Evolutionary conservation across 1,140 invertebrate genomes (phyloP), one percentile per base, ranked within the genome.

Genomic region (Nasonia longicornis): DNA sequence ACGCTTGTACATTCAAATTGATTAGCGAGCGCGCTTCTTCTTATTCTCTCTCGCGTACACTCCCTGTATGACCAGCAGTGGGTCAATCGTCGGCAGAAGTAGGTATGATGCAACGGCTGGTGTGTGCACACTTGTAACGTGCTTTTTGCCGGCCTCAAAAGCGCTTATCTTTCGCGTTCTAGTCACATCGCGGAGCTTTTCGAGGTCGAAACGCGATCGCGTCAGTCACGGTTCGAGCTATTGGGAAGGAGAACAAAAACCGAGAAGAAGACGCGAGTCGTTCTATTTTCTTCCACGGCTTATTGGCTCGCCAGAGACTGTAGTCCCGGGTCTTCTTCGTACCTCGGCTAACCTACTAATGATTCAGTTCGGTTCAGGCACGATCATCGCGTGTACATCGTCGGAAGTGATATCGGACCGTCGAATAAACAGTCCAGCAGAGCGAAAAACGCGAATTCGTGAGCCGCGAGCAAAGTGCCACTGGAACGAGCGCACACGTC

Each of bases 91-190:
- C 52, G 16, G 2, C 20, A 67, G 72, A 8, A 42, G 31, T 35
- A 35, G 31, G 38, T 42, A 42, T 79, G 48, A 79, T 73, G 78
- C 72, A 79, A 79, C 48, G n/a, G 38, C 4, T 8, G 8, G 35
- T 52, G 12, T 58, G n/a, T 58, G n/a, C 11, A 14, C 16, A 52
- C 48, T 20, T 20, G 48, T 26, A 58, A 29, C 48, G 48, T 29
- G 22, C 29, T 58, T 74, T 74, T 74, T 58, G 10, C 29, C 45
- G 71, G 45, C 16, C 12, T 14, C 48, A 52, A 52, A 20, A 52
- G 10, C 12, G 29, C 35, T 58, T 58, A 58, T 58, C 20, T 20
- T 20, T 58, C 16, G 31, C 4, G 26, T 26, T 26, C 26, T 20
- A 58, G 14, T 58, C 16, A 58, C 20, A 20, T 0, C 52, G 16